phyloP scores from a whole-genome alignment of 2,888 invertebrate species.

The Drosophila acutilabella region DNA sequence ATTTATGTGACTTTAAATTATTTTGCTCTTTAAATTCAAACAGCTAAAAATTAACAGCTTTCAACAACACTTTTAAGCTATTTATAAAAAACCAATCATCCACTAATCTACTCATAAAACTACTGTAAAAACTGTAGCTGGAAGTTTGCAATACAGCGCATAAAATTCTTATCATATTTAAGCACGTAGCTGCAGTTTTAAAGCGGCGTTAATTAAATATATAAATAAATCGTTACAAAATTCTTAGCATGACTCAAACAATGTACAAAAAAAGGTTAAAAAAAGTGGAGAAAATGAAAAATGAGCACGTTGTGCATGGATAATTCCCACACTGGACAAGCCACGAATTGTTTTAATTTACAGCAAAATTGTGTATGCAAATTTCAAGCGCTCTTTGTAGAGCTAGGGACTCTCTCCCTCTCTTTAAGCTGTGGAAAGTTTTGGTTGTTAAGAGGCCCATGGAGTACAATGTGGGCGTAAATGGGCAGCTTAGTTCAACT shows the following conservation, averaged over 20 bases:
- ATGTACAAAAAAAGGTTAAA: constrained; percentile 1
- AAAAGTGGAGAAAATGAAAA: constrained; percentile 5
- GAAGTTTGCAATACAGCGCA: background rate
- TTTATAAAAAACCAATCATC: no score
- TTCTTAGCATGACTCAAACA: constrained; percentile 3
- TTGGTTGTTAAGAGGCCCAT: constrained; percentile 40
- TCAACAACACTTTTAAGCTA: no score
- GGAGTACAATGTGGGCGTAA: constrained; percentile 9
- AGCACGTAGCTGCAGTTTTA: constrained; percentile 36
- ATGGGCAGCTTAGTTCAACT: constrained; percentile 27
- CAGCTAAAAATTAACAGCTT: no score
- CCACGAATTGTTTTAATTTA: constrained; percentile 5
- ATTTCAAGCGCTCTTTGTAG: constrained; percentile 2
- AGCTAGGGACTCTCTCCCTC: background rate
- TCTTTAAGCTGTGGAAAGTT: constrained; percentile 8
- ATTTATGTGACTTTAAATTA: no score
- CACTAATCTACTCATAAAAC: background rate
- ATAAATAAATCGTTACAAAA: constrained; percentile 17
- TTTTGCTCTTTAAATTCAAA: no score
- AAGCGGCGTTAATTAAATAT: constrained; percentile 17
- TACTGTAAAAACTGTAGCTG: background rate
- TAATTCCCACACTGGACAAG: constrained; percentile 13
- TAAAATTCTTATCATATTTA: constrained; percentile 18
- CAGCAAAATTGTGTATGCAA: constrained; percentile 13
- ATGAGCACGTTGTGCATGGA: constrained; percentile 43